Percentiles rank a stretch among this genome's conserved stretches.
phyloP scores from a whole-genome alignment of 1,140 invertebrate genomes.

The Psilanteris sp. region DNA sequence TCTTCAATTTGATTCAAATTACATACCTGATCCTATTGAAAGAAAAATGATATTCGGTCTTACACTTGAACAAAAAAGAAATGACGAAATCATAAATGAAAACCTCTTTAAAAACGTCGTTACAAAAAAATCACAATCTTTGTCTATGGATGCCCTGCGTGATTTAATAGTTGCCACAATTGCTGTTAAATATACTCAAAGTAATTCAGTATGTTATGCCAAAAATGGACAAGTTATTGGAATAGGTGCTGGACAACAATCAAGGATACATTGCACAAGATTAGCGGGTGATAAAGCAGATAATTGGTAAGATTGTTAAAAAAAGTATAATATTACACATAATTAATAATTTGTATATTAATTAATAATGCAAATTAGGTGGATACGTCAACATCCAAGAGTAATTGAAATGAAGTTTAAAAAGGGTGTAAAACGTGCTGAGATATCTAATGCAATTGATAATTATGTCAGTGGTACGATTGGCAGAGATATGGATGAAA shows the following conservation, averaged over 20 bases:
- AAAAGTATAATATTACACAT: too few species aligned
- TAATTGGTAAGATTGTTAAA: slow-evolving; percentile 87
- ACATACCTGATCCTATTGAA: slow-evolving; percentile 90
- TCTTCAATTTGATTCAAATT: slow-evolving; percentile 94
- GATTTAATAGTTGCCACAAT: slow-evolving; percentile 98
- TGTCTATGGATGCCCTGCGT: slow-evolving; percentile 88
- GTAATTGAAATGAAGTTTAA: slow-evolving; percentile 94
- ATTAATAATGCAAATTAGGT: too few species aligned
- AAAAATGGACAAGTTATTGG: slow-evolving; percentile 96
- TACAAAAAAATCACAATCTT: slow-evolving; percentile 84
- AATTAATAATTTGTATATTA: too few species aligned
- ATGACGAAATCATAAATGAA: slow-evolving; percentile 91
- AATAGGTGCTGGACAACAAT: slow-evolving; percentile 98
- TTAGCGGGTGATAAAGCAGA: slow-evolving; percentile 98
- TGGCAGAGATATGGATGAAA: slow-evolving; percentile 85
- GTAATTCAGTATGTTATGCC: slow-evolving; percentile 97
- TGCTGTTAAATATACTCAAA: slow-evolving; percentile 98
- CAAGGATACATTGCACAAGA: slow-evolving; percentile 97
- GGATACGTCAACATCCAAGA: slow-evolving; percentile 95
- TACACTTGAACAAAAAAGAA: slow-evolving; percentile 94
- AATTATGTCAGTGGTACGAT: slow-evolving; percentile 95
- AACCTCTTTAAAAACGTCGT: slow-evolving; percentile 92
- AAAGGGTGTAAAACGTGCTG: slow-evolving; percentile 92
- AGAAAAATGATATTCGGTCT: slow-evolving; percentile 94
- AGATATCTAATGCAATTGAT: slow-evolving; percentile 97